These are phyloP conservation scores for Cydia splendana DNA, from an alignment of 1,140 invertebrate genomes.

Conservation along the genomic window DNA sequence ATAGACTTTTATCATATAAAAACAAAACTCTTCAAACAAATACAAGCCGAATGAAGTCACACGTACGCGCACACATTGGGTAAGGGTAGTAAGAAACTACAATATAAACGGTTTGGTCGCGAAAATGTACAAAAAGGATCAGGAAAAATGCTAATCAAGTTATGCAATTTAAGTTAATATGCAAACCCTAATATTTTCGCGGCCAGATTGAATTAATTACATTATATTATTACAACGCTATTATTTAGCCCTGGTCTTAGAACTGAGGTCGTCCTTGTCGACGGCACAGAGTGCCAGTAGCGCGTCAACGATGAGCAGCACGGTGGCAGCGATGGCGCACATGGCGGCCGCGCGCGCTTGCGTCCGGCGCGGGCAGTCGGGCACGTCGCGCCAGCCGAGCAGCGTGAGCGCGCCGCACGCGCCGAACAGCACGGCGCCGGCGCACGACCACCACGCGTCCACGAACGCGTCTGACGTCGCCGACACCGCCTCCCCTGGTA, in stretches of 20 bases:
- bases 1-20: not conserved
- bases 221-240: not conserved
- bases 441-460: constrained; percentile 68
- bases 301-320: constrained; percentile 55
- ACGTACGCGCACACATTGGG: not conserved
- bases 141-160: too few species aligned
- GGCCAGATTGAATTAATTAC: not conserved
- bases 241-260: constrained; percentile 39
- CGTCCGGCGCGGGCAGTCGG: constrained; percentile 45
- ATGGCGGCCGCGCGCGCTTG: constrained; percentile 54
- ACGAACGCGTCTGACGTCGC: constrained; percentile 66
- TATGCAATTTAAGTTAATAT: too few species aligned
- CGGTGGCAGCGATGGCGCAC: constrained; percentile 55
- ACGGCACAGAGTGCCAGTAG: constrained; percentile 58
- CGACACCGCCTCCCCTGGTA: constrained; percentile 63
- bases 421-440: constrained; percentile 56
- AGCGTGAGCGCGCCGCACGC: constrained; percentile 56
- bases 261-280: constrained; percentile 46
- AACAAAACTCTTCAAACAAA: not conserved
- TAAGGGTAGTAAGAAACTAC: too few species aligned
- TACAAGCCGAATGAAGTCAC: not conserved
- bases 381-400: constrained; percentile 53
- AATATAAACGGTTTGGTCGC: too few species aligned
- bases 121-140: too few species aligned
- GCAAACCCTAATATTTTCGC: too few species aligned